phyloP scores from a whole-genome alignment of 2,113 vertebrate genomes.

The Delphinapterus leucas region DNA sequence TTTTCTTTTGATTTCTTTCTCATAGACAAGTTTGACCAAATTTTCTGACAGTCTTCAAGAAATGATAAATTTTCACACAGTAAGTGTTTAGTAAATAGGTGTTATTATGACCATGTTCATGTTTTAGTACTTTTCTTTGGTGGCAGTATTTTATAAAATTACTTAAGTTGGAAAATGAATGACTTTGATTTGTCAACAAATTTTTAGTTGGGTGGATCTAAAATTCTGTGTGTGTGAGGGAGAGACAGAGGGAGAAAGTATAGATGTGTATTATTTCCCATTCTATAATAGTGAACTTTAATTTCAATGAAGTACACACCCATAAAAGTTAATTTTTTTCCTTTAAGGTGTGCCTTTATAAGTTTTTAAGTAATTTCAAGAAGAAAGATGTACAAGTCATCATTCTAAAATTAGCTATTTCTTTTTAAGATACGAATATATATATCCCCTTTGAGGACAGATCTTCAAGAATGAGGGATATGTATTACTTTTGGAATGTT shows the following conservation, averaged over 20 bases:
- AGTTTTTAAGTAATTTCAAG: constrained; percentile 32
- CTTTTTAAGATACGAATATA: not conserved
- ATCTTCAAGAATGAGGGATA: not conserved
- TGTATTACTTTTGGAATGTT: not conserved
- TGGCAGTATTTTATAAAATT: not conserved
- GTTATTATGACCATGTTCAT: constrained; percentile 1
- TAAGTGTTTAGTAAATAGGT: constrained; percentile 81
- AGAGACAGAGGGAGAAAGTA: not conserved
- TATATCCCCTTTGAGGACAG: not conserved
- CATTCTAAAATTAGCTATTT: not conserved
- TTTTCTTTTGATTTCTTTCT: constrained; percentile 69
- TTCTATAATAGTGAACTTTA: constrained; percentile 4
- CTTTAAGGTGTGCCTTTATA: not conserved
- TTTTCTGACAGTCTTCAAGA: constrained; percentile 97
- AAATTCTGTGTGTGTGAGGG: not conserved
- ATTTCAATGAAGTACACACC: not conserved
- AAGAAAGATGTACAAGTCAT: not conserved
- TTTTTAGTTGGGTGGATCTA: constrained; percentile 2
- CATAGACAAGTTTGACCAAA: constrained; percentile 92
- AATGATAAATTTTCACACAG: constrained; percentile 98
- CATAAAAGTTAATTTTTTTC: not conserved
- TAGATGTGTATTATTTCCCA: not conserved
- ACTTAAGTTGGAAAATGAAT: not conserved
- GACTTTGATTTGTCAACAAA: not conserved
- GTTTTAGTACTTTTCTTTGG: constrained; percentile 3